Percentiles rank a stretch among this genome's conserved stretches.
Evolutionary conservation across 2,888 invertebrate species (phyloP).

Genomic region (Philopedon plagiatum): DNA sequence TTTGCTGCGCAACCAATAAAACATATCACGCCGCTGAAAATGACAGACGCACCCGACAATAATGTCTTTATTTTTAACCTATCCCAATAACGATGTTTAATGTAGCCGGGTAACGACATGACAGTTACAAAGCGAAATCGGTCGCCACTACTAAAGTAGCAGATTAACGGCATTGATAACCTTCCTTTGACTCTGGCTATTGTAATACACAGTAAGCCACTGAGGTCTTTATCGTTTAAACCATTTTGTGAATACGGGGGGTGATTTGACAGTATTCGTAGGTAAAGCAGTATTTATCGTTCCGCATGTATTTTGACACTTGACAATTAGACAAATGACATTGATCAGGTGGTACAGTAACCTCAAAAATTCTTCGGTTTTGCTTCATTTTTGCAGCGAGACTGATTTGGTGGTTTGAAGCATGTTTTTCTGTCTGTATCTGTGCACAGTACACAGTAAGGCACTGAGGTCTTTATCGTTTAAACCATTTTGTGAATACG

Average conservation of each 20-base stretch:
- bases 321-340: too few species aligned
- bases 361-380: too few species aligned
- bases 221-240: slow-evolving; percentile 22
- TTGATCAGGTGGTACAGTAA: too few species aligned
- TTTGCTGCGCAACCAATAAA: too few species aligned
- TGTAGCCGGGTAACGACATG: slow-evolving; percentile 36
- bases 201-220: slow-evolving; percentile 37
- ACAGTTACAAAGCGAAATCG: slow-evolving; percentile 43
- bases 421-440: too few species aligned
- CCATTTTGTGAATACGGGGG: slow-evolving; percentile 2
- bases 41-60: too few species aligned
- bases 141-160: slow-evolving; percentile 38
- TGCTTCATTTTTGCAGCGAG: too few species aligned
- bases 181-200: slow-evolving; percentile 20
- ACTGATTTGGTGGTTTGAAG: too few species aligned
- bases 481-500: slow-evolving; percentile 18
- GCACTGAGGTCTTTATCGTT: slow-evolving; percentile 22
- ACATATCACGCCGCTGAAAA: too few species aligned
- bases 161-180: slow-evolving; percentile 33
- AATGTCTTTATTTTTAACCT: slow-evolving; percentile 28
- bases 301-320: too few species aligned
- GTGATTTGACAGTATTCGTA: not conserved
- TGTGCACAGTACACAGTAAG: slow-evolving; percentile 35
- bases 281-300: too few species aligned
- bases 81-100: slow-evolving; percentile 41